These are phyloP conservation scores for Lagocephalus sceleratus DNA, from an alignment of 2,797 vertebrate species.

Conservation along the genomic window DNA sequence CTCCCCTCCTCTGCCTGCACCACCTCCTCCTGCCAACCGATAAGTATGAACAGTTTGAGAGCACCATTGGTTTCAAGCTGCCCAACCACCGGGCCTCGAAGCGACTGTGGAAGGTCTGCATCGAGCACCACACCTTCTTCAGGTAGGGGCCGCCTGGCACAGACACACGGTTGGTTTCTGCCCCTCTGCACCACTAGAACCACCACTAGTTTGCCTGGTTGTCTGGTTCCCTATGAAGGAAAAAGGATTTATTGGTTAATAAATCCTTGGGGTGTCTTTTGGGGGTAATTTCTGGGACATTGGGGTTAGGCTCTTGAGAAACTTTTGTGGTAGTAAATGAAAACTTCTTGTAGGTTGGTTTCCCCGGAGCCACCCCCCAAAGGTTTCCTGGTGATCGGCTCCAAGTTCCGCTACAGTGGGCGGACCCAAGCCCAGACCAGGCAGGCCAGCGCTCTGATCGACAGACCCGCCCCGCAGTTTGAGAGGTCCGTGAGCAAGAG, in stretches of 20 bases:
- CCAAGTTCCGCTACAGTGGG: constrained; percentile 97
- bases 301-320: neutral
- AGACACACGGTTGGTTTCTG: constrained; percentile 1
- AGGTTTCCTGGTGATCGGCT: constrained; percentile 97
- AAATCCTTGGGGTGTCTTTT: too few species aligned
- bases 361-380: constrained; percentile 97
- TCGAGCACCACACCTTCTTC: constrained; percentile 99
- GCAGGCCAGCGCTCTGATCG: constrained; percentile 94
- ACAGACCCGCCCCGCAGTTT: constrained; percentile 94
- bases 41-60: constrained; percentile 88
- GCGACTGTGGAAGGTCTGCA: constrained; percentile 99
- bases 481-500: constrained; percentile 96
- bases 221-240: neutral
- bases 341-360: constrained; percentile 81
- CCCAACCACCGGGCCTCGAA: constrained; percentile 98
- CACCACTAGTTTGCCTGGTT: neutral
- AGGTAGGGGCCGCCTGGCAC: constrained; percentile 76
- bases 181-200: neutral
- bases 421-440: constrained; percentile 96
- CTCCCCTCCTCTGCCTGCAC: constrained; percentile 12
- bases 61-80: constrained; percentile 98
- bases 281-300: neutral
- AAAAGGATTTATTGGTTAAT: too few species aligned
- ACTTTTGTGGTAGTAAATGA: neutral
- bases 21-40: constrained; percentile 46